Evolutionary conservation across 1,140 invertebrate species (phyloP).

Genomic region (Ladona fulva): DNA sequence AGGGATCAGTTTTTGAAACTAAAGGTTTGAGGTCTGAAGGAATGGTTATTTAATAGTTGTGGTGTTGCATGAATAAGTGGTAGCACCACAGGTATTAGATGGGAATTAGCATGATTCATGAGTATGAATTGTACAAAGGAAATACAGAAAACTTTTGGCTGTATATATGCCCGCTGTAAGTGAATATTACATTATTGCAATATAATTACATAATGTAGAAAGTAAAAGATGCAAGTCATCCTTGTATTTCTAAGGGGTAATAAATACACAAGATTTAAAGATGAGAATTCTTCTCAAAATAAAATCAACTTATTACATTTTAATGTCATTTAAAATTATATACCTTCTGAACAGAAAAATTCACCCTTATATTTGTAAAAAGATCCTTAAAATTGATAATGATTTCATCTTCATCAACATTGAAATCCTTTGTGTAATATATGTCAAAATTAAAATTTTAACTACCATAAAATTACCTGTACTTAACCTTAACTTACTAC

Average conservation of each 20-base stretch:
- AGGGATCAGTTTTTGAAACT: background rate
- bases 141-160: background rate
- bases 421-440: no score
- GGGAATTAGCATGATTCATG: background rate
- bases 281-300: no score
- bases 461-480: no score
- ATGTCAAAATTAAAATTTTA: no score
- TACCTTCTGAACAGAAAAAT: no score
- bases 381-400: no score
- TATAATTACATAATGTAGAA: background rate
- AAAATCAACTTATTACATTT: no score
- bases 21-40: background rate
- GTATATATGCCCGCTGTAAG: background rate
- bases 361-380: no score
- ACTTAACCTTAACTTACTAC: no score
- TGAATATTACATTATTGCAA: background rate
- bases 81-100: background rate
- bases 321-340: no score
- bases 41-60: background rate
- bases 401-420: no score
- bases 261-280: background rate
- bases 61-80: background rate
- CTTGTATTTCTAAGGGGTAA: conserved; percentile 1
- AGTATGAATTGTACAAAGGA: background rate
- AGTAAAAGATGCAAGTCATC: background rate